Evolutionary conservation across 1,140 invertebrate genomes (phyloP), one percentile per base, ranked within the genome.

Genomic region (Acromyrmex heyeri): DNA sequence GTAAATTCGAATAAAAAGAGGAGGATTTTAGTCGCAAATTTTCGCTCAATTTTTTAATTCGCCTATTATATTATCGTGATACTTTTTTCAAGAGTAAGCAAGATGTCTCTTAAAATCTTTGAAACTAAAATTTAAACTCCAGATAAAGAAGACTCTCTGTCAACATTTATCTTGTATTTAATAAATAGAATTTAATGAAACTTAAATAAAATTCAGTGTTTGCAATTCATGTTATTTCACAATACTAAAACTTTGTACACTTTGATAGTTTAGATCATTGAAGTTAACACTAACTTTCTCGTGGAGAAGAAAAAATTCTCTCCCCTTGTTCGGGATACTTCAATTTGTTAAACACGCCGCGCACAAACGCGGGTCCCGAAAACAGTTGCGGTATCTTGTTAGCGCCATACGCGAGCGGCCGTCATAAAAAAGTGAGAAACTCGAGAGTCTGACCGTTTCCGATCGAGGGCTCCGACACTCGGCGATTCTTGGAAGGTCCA

Each of bases 401-500:
- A 90, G 79, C 89, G 89, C 79, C 85, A 78, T 90, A 86, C 88
- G 83, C 83, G 75, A 90, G 72, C 78, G 87, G 64, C 72, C 82
- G 82, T 88, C 79, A 83, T 86, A 90, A 90, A 90, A 90, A 90
- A 90, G 89, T 90, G 90, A 90, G 89, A 90, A 88, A 88, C 62
- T 86, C 62, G 88, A 86, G 86, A 90, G 88, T 62, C 62, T 78
- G 90, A 61, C 86, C 78, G 89, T 91, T 86, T 88, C 90, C 86
- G 86, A 91, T 90, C 89, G 89, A 88, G 64, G 64, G 76, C 69
- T 57, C 70, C 86, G 67, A 48, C 69, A 82, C 86, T 86, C 89
- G 69, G 64, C 70, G 87, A 86, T 93, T 93, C 93, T 88, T 73
- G 90, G 93, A 93, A 93, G 92, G 92, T 86, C 90, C 87, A 86